A percentile compares a stretch with the other conserved stretches of the same genome.
Conservation (phyloP, 2,797 vertebrate genomes). For the Philypnodon macrostomus region DNA sequence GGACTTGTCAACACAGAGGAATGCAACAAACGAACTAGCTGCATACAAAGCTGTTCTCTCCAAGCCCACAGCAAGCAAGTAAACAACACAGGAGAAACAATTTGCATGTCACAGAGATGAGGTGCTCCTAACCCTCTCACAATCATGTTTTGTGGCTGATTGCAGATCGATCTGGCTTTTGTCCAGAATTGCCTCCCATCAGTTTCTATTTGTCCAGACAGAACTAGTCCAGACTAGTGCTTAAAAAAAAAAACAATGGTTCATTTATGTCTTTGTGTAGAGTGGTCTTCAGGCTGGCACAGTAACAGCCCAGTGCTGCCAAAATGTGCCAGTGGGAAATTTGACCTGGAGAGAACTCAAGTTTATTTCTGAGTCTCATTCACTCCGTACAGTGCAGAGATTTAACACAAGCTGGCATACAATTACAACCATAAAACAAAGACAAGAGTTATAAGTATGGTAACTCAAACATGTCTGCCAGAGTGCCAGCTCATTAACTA, state of each 20-base stretch:
- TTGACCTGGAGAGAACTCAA: conserved; percentile 12
- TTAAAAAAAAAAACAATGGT: conserved; percentile 4
- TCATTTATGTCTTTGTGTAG: conserved; percentile 8
- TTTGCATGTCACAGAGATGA: conserved; percentile 30
- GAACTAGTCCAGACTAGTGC: conserved; percentile 9
- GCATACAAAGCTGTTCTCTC: conserved; percentile 42
- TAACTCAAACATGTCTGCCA: conserved; percentile 30
- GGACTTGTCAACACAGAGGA: conserved; percentile 44
- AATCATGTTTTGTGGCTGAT: conserved; percentile 37
- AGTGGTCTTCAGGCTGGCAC: conserved; percentile 1
- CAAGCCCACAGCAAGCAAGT: conserved; percentile 11
- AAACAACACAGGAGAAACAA: conserved; percentile 15
- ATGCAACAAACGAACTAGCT: conserved; percentile 37
- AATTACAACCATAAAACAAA: no score
- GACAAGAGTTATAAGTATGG: conserved; percentile 26
- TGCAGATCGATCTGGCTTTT: conserved; percentile 52
- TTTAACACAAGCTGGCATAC: conserved; percentile 22
- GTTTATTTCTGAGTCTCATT: conserved; percentile 12
- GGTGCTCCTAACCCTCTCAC: conserved; percentile 3
- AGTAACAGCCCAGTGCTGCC: conserved; percentile 2
- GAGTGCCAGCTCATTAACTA: conserved; percentile 46
- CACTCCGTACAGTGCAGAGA: conserved; percentile 17
- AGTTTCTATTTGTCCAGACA: conserved; percentile 9
- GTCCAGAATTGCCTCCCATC: conserved; percentile 24
- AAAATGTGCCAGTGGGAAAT: conserved; percentile 13